Base-by-base conservation (phyloP, 2,888 invertebrate genomes). In the Pegoplata infirma region DNA sequence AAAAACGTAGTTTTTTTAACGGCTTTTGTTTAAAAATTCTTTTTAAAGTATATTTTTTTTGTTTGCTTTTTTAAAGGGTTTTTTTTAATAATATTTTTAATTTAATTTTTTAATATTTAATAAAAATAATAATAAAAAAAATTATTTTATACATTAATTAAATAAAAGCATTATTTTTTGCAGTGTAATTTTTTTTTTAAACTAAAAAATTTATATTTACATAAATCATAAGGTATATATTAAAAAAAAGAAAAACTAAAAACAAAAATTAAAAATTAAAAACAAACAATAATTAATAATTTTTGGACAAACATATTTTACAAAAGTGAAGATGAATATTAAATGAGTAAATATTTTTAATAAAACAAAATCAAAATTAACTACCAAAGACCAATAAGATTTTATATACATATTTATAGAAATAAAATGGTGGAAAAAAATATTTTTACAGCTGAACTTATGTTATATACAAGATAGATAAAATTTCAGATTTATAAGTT, bases 81-180 rank as follows among this genome's bases (percentile, higher is more conserved):
- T 28, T 46, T 17, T 21, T 40, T 40, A 40, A 40, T n/a, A 40
- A 23, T 16, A 32, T 53, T 16, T 53, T 51, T 51, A n/a, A 14
- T 51, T 51, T 6, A 23, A n/a, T 53, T 23, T 25, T 25, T 32
- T 40, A 40, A 40, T n/a, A n/a, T n/a, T 0, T 40, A n/a, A 36
- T 40, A 40, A 40, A 36, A 36, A 40, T 40, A 12, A 40, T n/a
- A 40, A 40, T 40, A 5, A 0, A 32, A 32, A n/a, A 40, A 12
- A n/a, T 40, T 40, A 40, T 40, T 40, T n/a, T 40, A 47, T 56
- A 55, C 25, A 23, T 17, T 56, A n/a, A n/a, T n/a, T n/a, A 46
- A 44, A 19, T 67, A 44, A 72, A 77, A 77, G 71, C 73, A 59
- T 73, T 59, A 47, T 63, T 77, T 68, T 56, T 73, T 80, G 76